phyloP scores from a whole-genome alignment of 2,113 vertebrate species.

The Archilochus colubris region DNA sequence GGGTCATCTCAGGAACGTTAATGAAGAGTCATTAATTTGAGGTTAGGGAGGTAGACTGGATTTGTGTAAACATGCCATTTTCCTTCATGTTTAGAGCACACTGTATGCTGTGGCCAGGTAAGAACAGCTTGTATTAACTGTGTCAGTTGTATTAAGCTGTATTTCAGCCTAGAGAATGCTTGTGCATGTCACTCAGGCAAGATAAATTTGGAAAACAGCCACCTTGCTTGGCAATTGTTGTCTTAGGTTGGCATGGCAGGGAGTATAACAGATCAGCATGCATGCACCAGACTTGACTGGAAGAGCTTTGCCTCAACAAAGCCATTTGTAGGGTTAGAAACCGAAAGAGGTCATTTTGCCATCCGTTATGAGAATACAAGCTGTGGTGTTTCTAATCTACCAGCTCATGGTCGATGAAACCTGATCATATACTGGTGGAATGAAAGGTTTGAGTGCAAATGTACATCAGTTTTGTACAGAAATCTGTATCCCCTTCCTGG shows the following conservation, averaged over 20 bases:
- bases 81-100: not conserved
- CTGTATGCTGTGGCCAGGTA: not conserved
- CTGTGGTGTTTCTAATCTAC: not conserved
- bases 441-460: not conserved
- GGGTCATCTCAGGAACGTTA: constrained; percentile 1
- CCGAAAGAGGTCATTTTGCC: not conserved
- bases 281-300: not conserved
- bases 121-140: too few relatives aligned
- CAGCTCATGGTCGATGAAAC: not conserved
- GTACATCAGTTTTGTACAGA: not conserved
- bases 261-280: not conserved
- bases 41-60: not conserved
- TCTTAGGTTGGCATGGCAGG: not conserved
- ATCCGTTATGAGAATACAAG: not conserved
- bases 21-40: constrained; percentile 14
- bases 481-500: not conserved
- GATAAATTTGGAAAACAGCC: not conserved
- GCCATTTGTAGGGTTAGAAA: not conserved
- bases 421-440: not conserved
- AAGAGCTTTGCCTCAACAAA: not conserved
- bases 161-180: not conserved
- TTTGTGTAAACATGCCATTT: not conserved
- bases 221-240: not conserved
- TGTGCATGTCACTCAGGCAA: not conserved
- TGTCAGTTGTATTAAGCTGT: not conserved